A percentile compares a stretch with the other conserved stretches of the same genome.
These are phyloP conservation scores for Dugesia japonica DNA, from an alignment of 2,888 invertebrate genomes.

Conservation along the genomic window DNA sequence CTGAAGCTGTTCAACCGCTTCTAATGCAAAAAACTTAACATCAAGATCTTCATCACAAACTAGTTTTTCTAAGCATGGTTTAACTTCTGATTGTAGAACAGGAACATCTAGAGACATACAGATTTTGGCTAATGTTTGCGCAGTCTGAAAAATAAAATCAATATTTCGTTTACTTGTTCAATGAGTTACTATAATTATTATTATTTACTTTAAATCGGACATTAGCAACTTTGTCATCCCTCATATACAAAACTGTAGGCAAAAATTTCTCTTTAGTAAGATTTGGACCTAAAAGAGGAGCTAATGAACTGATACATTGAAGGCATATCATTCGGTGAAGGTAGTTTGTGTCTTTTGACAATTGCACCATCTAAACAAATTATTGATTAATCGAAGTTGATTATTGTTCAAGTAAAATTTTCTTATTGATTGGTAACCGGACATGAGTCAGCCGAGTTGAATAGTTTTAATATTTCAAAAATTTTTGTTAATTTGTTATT, in stretches of 20 bases:
- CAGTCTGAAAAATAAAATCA: no score
- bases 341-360: slow-evolving; percentile 56
- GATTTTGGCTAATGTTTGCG: background rate
- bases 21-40: slow-evolving; percentile 90
- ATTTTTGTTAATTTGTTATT: no score
- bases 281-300: slow-evolving; percentile 77
- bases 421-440: no score
- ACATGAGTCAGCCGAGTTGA: no score
- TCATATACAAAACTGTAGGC: slow-evolving; percentile 79
- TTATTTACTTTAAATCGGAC: slow-evolving; percentile 79
- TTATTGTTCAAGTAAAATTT: no score
- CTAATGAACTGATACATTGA: slow-evolving; percentile 66
- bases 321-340: slow-evolving; percentile 91
- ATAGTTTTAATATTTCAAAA: no score
- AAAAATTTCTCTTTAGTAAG: slow-evolving; percentile 76
- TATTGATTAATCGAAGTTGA: no score
- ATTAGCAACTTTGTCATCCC: slow-evolving; percentile 88
- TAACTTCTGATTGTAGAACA: slow-evolving; percentile 45
- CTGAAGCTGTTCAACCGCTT: slow-evolving; percentile 54
- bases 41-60: slow-evolving; percentile 82
- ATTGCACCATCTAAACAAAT: background rate
- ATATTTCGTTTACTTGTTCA: no score
- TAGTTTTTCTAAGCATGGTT: slow-evolving; percentile 79
- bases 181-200: background rate
- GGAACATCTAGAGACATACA: slow-evolving; percentile 5